Base-by-base conservation (phyloP, 2,797 vertebrate genomes). In the Crocodylus rhombifer region DNA sequence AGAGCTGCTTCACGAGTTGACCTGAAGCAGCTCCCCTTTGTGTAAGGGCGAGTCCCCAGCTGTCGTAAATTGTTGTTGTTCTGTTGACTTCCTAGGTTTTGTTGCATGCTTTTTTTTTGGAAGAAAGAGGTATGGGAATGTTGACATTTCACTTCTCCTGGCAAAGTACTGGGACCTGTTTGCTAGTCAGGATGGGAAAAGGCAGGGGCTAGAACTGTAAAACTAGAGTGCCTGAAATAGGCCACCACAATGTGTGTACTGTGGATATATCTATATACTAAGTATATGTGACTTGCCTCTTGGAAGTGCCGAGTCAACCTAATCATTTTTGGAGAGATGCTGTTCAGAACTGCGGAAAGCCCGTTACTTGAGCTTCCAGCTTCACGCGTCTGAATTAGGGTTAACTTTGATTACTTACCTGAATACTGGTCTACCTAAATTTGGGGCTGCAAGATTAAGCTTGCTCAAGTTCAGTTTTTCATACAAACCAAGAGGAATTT, bases 21-120 rank as follows among this genome's bases (percentile, higher is more conserved):
- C 5, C 5, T 5, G n/a, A 14, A 25, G 60, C 8, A 0, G 2
- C n/a, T 56, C 20, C n/a, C 9, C 0, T 0, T 0, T 21, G 25
- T 0, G 1, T 0, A 1, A 56, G 58, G 33, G 3, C 73, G 62
- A 11, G 33, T 67, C 76, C 81, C 28, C 67, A 18, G 1, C 13
- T 14, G 30, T 14, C 63, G 5, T 12, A 67, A 33, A 30, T 67
- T 30, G 17, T 28, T 18, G 6, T 67, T 18, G n/a, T 30, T 67
- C 17, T 30, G 30, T n/a, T 69, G 30, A 36, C 25, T 23, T 42
- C 18, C 21, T 21, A 42, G 42, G 42, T 42, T 42, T 42, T 42
- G 42, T 7, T 42, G 42, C 42, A 7, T 42, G 42, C 42, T 42
- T 42, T 33, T 42, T 42, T 42, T 42, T n/a, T n/a, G 42, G 42